Evolutionary conservation across 1,140 invertebrate species (phyloP), one percentile per base, ranked within the genome.

Genomic region (Aphis gossypii): DNA sequence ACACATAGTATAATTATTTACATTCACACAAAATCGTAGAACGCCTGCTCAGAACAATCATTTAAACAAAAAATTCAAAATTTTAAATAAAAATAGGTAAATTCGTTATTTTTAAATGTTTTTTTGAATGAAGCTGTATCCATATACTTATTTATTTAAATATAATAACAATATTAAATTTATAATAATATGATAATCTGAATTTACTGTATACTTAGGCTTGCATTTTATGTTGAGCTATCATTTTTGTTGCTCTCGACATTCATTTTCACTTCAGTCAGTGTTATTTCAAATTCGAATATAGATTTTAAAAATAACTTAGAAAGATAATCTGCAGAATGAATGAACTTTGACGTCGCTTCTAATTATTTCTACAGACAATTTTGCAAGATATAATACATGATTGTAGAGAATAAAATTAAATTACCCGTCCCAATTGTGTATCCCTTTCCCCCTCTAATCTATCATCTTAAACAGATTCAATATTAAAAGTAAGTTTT

Each of bases 401-500:
- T 21, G 48, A 56, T 23, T 83, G n/a, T 35, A 76, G 35, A 21
- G 35, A 48, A 84, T 93, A 93, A 84, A 93, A 93, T 93, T 41
- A 93, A 93, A 93, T 86, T 93, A 54, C 35, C 30, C 92, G 51
- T 54, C 48, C 35, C 82, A 68, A 54, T 48, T 48, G 18, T 82
- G 41, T 86, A 76, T 76, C 14, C 14, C 92, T 35, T 84, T 86
- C 83, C 91, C 68, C 44, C 48, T 86, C 35, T 93, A 86, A 93
- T 93, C 92, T 93, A 86, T 93, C 82, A 93, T 93, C 92, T 86
- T 21, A 51, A 51, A 92, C 68, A 92, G 92, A 93, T 93, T 48
- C 48, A 54, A 86, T 93, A 86, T 93, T 93, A 93, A 83, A 84
- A 93, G 82, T 86, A 84, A 93, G 48, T 93, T 93, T 93, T 93